phyloP scores from a whole-genome alignment of 2,888 invertebrate genomes.

The Machimus atricapillus region DNA sequence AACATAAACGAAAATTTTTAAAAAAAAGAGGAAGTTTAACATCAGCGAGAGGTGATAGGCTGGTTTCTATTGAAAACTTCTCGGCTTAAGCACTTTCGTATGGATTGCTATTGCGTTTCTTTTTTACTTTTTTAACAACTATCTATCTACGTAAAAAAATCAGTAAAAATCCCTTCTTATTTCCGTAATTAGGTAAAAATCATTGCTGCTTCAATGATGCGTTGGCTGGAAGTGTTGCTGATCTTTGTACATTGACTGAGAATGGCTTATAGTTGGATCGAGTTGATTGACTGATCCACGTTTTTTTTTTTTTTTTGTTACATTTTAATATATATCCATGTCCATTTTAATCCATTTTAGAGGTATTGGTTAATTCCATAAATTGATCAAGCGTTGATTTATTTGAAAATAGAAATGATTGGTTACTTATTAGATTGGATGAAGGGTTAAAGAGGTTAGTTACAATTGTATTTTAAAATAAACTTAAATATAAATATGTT shows the following conservation, averaged over 20 bases:
- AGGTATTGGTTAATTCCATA: slow-evolving; percentile 4
- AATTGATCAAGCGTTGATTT: slow-evolving; percentile 28
- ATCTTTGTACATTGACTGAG: slow-evolving; percentile 73
- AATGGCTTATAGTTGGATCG: slow-evolving; percentile 63
- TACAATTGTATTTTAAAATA: not conserved
- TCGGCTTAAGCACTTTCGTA: not conserved
- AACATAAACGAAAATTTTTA: slow-evolving; percentile 41
- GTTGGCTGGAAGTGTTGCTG: slow-evolving; percentile 87
- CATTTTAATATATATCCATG: slow-evolving; percentile 9
- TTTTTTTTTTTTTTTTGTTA: slow-evolving; percentile 32
- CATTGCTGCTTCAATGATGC: slow-evolving; percentile 69
- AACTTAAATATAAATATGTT: not conserved
- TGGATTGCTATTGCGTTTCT: not conserved
- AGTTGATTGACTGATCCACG: slow-evolving; percentile 59
- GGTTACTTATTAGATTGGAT: slow-evolving; percentile 4
- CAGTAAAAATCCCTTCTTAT: not conserved
- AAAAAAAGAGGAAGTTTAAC: slow-evolving; percentile 29
- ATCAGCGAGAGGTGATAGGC: not conserved
- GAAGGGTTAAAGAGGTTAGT: slow-evolving; percentile 1
- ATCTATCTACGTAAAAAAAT: slow-evolving; percentile 5
- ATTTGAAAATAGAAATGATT: slow-evolving; percentile 30
- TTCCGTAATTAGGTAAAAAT: slow-evolving; percentile 12
- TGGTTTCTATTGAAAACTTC: not conserved
- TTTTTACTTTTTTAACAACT: not conserved
- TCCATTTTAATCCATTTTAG: slow-evolving; percentile 29